Percentiles rank a stretch among this genome's conserved stretches.
Conservation (phyloP, 2,113 vertebrate species). For the Trichechus manatus region DNA sequence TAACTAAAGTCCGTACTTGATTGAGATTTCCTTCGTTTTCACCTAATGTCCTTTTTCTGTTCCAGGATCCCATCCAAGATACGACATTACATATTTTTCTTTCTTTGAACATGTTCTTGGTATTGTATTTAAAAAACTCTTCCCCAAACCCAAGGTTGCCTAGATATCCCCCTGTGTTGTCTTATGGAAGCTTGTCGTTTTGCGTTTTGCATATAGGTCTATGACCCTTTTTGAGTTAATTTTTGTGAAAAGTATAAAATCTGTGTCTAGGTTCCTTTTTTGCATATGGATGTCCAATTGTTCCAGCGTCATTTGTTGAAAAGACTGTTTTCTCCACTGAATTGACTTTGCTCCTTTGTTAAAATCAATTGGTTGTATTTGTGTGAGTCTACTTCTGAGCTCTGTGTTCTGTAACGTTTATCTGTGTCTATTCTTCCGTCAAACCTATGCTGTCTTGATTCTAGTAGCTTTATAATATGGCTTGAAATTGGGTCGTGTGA, state of each 20-base stretch:
- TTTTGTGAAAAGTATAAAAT: neutral
- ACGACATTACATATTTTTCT: neutral
- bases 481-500: neutral
- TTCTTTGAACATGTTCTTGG: neutral
- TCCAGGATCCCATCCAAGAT: neutral
- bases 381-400: neutral
- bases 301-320: neutral
- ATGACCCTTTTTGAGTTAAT: neutral
- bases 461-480: neutral
- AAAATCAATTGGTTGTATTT: neutral
- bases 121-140: neutral
- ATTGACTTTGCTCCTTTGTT: neutral
- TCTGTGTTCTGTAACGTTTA: neutral
- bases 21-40: conserved; percentile 1
- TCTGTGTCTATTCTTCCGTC: neutral
- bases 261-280: neutral
- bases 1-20: neutral
- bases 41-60: neutral
- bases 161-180: neutral
- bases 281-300: neutral
- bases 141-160: neutral
- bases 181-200: neutral
- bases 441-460: neutral
- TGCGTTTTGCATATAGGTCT: neutral
- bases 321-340: neutral